phyloP scores from a whole-genome alignment of 2,888 invertebrate genomes.

The Slavum lentiscoides region DNA sequence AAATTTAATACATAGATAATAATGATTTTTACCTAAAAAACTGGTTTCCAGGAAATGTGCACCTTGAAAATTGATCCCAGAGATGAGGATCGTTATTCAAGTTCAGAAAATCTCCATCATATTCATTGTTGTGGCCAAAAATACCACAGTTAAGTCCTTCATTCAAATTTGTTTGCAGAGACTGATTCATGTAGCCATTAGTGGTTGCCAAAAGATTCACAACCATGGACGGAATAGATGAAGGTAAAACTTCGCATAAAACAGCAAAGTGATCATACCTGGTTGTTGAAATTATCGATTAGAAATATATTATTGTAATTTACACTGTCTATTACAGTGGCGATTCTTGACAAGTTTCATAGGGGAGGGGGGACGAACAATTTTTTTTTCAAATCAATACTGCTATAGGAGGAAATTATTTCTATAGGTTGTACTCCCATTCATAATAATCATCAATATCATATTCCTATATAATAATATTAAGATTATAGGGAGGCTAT shows the following conservation, averaged over 20 bases:
- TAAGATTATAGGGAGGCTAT: no score
- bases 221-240: slow-evolving; percentile 69
- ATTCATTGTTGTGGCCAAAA: slow-evolving; percentile 56
- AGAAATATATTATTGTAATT: neutral
- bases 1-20: neutral
- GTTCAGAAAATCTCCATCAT: slow-evolving; percentile 57
- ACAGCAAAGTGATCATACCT: slow-evolving; percentile 73
- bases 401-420: no score
- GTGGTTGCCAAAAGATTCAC: slow-evolving; percentile 66
- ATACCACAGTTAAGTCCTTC: slow-evolving; percentile 65
- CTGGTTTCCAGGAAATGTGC: slow-evolving; percentile 69
- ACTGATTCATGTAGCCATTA: slow-evolving; percentile 67
- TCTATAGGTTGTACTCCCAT: no score
- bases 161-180: slow-evolving; percentile 62
- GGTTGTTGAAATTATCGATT: neutral
- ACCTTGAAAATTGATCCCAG: slow-evolving; percentile 67
- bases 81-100: slow-evolving; percentile 67
- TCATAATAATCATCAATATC: no score
- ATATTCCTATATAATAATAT: no score
- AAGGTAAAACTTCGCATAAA: slow-evolving; percentile 70
- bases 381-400: no score
- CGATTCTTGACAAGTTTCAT: no score
- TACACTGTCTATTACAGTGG: no score
- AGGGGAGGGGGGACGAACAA: no score
- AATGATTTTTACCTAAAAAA: slow-evolving; percentile 58